These are phyloP conservation scores for Perizoma flavofasciatum DNA, from an alignment of 2,888 invertebrate species.

Conservation along the genomic window DNA sequence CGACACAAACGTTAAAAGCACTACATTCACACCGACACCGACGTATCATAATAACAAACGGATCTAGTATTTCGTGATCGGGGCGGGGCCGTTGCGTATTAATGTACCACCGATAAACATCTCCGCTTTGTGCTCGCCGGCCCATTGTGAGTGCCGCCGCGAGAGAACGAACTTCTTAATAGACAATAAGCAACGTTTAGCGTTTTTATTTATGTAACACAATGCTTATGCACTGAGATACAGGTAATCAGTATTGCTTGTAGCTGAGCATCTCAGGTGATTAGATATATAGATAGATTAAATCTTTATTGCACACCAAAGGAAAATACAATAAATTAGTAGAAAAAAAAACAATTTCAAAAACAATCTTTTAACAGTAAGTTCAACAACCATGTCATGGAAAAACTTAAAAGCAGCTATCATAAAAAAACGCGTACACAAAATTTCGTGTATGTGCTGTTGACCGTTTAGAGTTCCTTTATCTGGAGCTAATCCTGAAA, in stretches of 20 bases:
- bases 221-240: conserved; percentile 65
- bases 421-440: too few species aligned
- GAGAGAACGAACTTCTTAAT: conserved; percentile 80
- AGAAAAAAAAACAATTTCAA: too few species aligned
- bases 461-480: too few species aligned
- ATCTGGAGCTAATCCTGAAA: too few species aligned
- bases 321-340: too few species aligned
- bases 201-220: conserved; percentile 79
- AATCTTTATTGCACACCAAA: too few species aligned
- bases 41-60: conserved; percentile 59
- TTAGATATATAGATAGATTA: too few species aligned
- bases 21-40: conserved; percentile 38
- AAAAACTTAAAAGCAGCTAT: too few species aligned
- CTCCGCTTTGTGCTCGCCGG: conserved; percentile 73
- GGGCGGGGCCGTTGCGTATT: conserved; percentile 78
- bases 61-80: conserved; percentile 78
- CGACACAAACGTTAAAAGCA: conserved; percentile 39
- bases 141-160: conserved; percentile 73
- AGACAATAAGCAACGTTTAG: conserved; percentile 80
- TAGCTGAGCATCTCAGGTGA: background rate
- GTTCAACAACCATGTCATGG: too few species aligned
- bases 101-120: conserved; percentile 76
- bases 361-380: too few species aligned
- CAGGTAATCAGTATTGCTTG: conserved; percentile 29
- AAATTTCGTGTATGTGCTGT: too few species aligned